Percentiles rank a stretch among this genome's conserved stretches.
Evolutionary conservation across 2,113 vertebrate genomes (phyloP).

Genomic region (Tachycineta bicolor): DNA sequence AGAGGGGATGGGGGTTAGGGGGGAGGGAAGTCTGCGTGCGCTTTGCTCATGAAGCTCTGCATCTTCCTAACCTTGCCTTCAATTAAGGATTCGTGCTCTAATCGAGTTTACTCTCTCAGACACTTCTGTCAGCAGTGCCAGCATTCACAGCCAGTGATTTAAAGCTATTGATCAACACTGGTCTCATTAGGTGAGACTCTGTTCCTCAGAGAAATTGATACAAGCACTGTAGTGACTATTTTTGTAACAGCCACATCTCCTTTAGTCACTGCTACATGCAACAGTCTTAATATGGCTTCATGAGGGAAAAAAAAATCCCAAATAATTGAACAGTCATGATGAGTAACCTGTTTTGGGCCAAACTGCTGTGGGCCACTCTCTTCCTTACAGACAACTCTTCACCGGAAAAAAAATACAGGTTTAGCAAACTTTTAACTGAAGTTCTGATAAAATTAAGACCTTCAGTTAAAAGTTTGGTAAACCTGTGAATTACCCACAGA

Average conservation of each 20-base stretch:
- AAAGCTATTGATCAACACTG: neutral
- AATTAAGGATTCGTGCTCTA: neutral
- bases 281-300: neutral
- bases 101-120: neutral
- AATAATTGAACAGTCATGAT: neutral
- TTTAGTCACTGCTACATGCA: neutral
- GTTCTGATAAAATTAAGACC: neutral
- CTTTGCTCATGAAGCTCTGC: neutral
- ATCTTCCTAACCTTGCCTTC: neutral
- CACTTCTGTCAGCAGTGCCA: neutral
- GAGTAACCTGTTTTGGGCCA: neutral
- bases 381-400: neutral
- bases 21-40: neutral
- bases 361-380: neutral
- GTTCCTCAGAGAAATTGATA: neutral
- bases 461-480: neutral
- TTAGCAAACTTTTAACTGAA: neutral
- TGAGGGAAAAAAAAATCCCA: neutral
- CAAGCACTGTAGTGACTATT: neutral
- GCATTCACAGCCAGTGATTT: neutral
- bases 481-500: neutral
- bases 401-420: rapidly evolving
- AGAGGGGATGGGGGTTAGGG: neutral
- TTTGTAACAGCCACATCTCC: neutral
- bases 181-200: neutral